A percentile compares a stretch with the other conserved stretches of the same genome.
These are phyloP conservation scores for Eucidaris tribuloides DNA, from an alignment of 35 echinoderm and acorn worm genomes.

Conservation along the genomic window DNA sequence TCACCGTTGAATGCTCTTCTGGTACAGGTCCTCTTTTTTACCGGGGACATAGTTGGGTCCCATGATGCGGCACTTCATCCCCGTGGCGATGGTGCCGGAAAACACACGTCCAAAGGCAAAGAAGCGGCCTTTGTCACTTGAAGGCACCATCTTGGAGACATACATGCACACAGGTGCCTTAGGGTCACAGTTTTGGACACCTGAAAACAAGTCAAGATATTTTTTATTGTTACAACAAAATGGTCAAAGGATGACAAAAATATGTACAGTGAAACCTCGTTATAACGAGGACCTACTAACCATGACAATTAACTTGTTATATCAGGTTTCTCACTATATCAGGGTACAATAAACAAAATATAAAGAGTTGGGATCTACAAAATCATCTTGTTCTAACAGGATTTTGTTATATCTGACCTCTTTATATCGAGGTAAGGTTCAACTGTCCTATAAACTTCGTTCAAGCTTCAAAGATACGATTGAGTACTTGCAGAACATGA, in stretches of 20 bases:
- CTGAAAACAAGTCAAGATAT: background rate
- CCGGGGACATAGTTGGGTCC: conserved; percentile 77
- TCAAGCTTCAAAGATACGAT: no score
- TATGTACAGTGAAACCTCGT: no score
- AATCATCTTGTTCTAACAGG: no score
- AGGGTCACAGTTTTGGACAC: conserved; percentile 64
- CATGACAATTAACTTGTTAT: no score
- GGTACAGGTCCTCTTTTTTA: conserved; percentile 68
- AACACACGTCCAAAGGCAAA: conserved; percentile 80
- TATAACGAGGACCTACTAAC: no score
- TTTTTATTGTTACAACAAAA: background rate
- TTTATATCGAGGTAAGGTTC: no score
- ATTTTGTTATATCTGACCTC: no score
- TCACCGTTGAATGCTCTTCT: conserved; percentile 62
- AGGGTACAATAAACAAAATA: no score
- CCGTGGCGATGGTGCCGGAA: conserved; percentile 54
- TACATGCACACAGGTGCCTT: conserved; percentile 70
- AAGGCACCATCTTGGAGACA: conserved; percentile 81
- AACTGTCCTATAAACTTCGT: no score
- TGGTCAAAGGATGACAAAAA: background rate
- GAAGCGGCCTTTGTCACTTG: conserved; percentile 68
- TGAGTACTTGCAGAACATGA: no score
- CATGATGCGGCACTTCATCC: conserved; percentile 67
- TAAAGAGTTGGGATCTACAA: no score
- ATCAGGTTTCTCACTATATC: no score